Percentiles rank a stretch among this genome's conserved stretches.
Conservation (phyloP, 2,797 vertebrate genomes). For the Peromyscus eremicus region DNA sequence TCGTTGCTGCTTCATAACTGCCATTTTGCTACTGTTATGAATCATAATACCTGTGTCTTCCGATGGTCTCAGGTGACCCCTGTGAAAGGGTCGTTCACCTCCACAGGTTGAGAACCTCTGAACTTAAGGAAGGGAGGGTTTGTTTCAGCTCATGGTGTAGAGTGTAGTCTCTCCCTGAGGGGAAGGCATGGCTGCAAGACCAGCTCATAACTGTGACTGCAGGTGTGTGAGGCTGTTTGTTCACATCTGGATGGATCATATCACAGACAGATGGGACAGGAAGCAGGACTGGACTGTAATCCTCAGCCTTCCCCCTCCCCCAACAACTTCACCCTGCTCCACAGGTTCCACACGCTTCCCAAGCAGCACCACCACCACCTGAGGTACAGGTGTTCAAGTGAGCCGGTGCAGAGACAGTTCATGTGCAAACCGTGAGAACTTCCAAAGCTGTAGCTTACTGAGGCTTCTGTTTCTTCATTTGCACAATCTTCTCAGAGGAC, state of each 20-base stretch:
- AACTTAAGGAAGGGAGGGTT: neutral
- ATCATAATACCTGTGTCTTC: neutral
- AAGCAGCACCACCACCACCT: neutral
- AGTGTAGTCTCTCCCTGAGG: neutral
- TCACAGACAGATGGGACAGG: neutral
- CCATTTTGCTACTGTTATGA: neutral
- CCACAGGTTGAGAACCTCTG: too few relatives aligned
- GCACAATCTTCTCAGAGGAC: constrained; percentile 2
- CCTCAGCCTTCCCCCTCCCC: neutral
- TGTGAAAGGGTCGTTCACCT: too few relatives aligned
- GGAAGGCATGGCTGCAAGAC: neutral
- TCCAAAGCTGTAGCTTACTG: neutral
- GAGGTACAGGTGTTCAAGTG: too few relatives aligned
- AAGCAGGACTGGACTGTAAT: neutral
- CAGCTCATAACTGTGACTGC: neutral
- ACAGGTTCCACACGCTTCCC: neutral
- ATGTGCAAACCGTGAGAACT: neutral
- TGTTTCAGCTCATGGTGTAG: neutral
- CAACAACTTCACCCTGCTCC: neutral
- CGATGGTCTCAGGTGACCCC: neutral
- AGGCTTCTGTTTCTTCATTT: neutral
- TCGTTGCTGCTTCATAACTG: neutral
- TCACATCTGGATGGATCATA: neutral
- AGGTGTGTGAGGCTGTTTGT: neutral
- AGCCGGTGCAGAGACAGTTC: neutral